Evolutionary conservation across 2,888 invertebrate genomes (phyloP), one percentile per base, ranked within the genome.

Genomic region (Hypolimnas misippus): DNA sequence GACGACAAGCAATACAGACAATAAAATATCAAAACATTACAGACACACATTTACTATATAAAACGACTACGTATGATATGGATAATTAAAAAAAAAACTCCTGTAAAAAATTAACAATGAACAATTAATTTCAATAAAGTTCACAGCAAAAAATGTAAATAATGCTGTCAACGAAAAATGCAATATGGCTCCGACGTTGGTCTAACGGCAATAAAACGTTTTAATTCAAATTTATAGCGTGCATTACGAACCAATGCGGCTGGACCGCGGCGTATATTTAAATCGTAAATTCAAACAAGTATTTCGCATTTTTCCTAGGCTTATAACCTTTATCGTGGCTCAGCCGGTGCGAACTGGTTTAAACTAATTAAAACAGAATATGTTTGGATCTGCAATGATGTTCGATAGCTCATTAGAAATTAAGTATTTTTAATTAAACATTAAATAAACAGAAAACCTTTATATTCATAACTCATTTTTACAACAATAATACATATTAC

Each of bases 161-260:
- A 40, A 54, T 46, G 10, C 3, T 17, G 17, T 31, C 6, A 51
- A 57, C 50, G 44, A 57, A 57, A 57, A 51, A 57, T 57, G 38
- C 57, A 57, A 57, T 57, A 51, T 31, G 50, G 29, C 50, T 51
- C 10, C 51, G 40, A 50, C 38, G 49, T 29, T 16, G 12, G 38
- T 57, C 57, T 57, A 57, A 57, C 50, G 49, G 25, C 29, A 50
- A 57, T 57, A 57, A 57, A 57, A 50, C n/a, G 38, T 21, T 57
- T 50, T 57, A 57, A 50, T 57, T 50, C 57, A 57, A 57, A 57
- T 57, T 57, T 57, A 57, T 50, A 17, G 35, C 38, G 7, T 38
- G 38, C 49, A 57, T 50, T 57, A 57, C 57, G 17, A 14, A 42
- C 42, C 42, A 0, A 42, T 50, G 57, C 50, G 57, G 49, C 50